phyloP scores from a whole-genome alignment of 2,888 invertebrate genomes.

The Hipparchia semele region DNA sequence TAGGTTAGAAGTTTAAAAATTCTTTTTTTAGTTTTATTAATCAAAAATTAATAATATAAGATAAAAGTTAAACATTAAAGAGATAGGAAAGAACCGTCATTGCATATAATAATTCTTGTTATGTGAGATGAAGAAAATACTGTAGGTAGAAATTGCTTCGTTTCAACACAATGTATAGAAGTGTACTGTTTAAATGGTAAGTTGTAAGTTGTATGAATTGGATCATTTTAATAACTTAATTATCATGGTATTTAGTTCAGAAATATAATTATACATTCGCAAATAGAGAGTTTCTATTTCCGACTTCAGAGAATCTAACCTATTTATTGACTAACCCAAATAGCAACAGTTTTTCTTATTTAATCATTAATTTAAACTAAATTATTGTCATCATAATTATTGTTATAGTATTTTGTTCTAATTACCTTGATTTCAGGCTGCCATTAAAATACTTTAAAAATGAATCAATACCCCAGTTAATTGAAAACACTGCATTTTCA shows the following conservation, averaged over 20 bases:
- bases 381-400: too few relatives aligned
- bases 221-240: not conserved
- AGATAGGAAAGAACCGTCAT: too few relatives aligned
- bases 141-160: not conserved
- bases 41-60: not conserved
- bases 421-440: constrained; percentile 52
- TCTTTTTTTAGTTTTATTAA: not conserved
- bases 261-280: not conserved
- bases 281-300: not conserved
- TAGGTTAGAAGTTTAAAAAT: not conserved
- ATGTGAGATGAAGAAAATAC: constrained; percentile 3
- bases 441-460: constrained; percentile 53
- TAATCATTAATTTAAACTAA: not conserved
- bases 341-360: not conserved
- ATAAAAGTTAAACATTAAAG: too few relatives aligned
- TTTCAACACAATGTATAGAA: constrained; percentile 59
- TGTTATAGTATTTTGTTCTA: not conserved
- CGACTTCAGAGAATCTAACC: not conserved
- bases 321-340: not conserved
- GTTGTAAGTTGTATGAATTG: constrained; percentile 47
- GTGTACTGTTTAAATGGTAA: constrained; percentile 61
- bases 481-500: constrained; percentile 41
- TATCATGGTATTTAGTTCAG: not conserved
- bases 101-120: not conserved
- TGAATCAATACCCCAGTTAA: constrained; percentile 49